Percentiles rank a stretch among this genome's conserved stretches.
phyloP scores from a whole-genome alignment of 2,113 vertebrate species.

The Scomber scombrus region DNA sequence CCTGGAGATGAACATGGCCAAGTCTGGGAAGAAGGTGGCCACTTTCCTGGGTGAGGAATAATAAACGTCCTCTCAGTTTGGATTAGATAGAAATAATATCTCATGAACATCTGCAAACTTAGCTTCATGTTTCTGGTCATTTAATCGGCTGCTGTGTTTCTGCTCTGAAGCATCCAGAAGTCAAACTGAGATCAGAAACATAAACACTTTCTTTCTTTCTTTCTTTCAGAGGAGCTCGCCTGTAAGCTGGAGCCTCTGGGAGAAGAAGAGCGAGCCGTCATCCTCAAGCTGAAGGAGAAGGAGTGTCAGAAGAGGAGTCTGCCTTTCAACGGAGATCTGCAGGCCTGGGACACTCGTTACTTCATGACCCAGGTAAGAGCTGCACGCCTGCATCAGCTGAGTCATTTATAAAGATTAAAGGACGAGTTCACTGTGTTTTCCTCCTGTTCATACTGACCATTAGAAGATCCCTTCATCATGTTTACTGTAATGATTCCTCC shows the following conservation, averaged over 20 bases:
- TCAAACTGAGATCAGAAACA: background rate
- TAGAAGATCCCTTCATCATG: too few species aligned
- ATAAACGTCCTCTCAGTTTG: too few species aligned
- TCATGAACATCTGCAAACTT: background rate
- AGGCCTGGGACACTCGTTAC: constrained; percentile 97
- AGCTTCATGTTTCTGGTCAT: background rate
- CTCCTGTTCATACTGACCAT: too few species aligned
- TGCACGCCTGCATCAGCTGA: background rate
- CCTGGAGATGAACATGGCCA: constrained; percentile 99
- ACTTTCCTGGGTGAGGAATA: constrained; percentile 90
- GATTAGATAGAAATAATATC: too few species aligned
- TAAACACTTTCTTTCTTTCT: background rate
- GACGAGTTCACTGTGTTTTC: too few species aligned
- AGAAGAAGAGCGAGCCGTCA: constrained; percentile 88
- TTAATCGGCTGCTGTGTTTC: background rate
- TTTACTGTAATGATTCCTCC: too few species aligned
- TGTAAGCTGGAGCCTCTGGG: constrained; percentile 92
- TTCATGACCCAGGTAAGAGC: constrained; percentile 98
- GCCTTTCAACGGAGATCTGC: constrained; percentile 86
- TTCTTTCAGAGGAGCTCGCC: constrained; percentile 90
- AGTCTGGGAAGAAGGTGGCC: constrained; percentile 88
- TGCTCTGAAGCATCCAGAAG: background rate
- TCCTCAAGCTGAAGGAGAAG: constrained; percentile 92
- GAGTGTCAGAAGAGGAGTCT: constrained; percentile 89
- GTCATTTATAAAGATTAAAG: too few species aligned